Evolutionary conservation across 2,888 invertebrate genomes (phyloP).

Genomic region (Trachelus stipa): DNA sequence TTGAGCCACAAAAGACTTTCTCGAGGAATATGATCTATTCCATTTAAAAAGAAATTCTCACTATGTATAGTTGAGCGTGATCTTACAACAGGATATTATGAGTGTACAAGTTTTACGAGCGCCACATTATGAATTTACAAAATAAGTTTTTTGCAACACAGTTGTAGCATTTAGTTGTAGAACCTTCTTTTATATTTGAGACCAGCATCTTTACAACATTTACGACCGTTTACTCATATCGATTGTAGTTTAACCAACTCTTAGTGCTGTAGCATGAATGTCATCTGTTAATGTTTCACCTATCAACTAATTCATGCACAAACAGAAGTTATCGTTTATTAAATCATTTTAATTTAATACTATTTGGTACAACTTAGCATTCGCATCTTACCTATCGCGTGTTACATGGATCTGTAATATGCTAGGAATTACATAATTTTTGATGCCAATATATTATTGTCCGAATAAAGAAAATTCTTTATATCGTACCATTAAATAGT

Average conservation of each 20-base stretch:
- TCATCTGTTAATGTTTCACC: constrained; percentile 6
- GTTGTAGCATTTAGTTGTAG: constrained; percentile 50
- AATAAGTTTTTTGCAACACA: constrained; percentile 32
- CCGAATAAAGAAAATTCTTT: constrained; percentile 13
- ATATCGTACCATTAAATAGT: background rate
- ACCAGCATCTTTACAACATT: constrained; percentile 9
- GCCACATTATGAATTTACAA: background rate
- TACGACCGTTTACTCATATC: background rate
- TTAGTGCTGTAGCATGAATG: background rate
- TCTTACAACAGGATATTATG: background rate
- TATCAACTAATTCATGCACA: constrained; percentile 6
- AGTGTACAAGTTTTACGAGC: background rate
- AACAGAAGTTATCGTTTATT: background rate
- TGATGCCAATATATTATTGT: constrained; percentile 41
- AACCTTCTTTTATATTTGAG: constrained; percentile 48
- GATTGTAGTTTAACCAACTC: background rate
- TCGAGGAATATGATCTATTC: background rate
- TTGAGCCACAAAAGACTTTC: background rate
- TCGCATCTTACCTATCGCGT: background rate
- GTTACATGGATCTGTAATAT: background rate
- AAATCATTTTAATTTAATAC: constrained; percentile 11
- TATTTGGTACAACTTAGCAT: background rate
- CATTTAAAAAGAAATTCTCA: background rate
- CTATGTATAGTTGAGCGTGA: background rate
- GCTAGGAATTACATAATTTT: constrained; percentile 31